Conservation (phyloP, 1,140 invertebrate species). For the Heliothis subflexa region DNA sequence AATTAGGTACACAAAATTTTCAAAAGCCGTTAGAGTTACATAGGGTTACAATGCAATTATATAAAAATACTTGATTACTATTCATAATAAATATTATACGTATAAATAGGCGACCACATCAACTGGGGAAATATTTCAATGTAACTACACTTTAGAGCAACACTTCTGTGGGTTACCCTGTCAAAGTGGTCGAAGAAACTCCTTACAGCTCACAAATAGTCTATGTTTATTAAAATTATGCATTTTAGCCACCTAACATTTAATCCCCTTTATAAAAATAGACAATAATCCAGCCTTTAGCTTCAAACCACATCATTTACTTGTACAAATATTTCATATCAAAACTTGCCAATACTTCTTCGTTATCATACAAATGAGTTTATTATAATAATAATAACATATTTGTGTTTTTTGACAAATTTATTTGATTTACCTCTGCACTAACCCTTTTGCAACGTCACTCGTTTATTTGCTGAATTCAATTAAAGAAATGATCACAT, state of each 20-base stretch:
- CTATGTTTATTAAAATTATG: conserved; percentile 59
- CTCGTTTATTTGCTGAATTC: neutral
- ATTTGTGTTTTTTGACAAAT: conserved; percentile 58
- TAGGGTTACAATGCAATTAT: conserved; percentile 45
- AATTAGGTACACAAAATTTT: conserved; percentile 33
- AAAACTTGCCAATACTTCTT: conserved; percentile 65
- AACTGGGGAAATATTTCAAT: neutral
- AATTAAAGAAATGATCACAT: neutral
- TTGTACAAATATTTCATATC: conserved; percentile 68
- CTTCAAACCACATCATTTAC: conserved; percentile 50
- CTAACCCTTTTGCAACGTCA: neutral
- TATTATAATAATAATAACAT: conserved; percentile 56
- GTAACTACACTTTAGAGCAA: neutral
- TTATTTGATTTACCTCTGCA: conserved; percentile 50
- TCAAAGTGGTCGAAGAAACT: conserved; percentile 41
- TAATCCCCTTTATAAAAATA: conserved; percentile 77
- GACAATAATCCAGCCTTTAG: conserved; percentile 59
- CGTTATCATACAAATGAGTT: conserved; percentile 57
- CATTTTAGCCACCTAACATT: conserved; percentile 78
- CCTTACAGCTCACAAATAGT: conserved; percentile 38
- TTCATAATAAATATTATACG: conserved; percentile 48
- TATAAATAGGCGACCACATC: conserved; percentile 42
- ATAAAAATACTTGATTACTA: conserved; percentile 52
- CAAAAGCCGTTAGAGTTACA: conserved; percentile 29
- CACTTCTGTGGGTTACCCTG: neutral